phyloP scores from a whole-genome alignment of 2,888 invertebrate species.

The Mythimna albipuncta region DNA sequence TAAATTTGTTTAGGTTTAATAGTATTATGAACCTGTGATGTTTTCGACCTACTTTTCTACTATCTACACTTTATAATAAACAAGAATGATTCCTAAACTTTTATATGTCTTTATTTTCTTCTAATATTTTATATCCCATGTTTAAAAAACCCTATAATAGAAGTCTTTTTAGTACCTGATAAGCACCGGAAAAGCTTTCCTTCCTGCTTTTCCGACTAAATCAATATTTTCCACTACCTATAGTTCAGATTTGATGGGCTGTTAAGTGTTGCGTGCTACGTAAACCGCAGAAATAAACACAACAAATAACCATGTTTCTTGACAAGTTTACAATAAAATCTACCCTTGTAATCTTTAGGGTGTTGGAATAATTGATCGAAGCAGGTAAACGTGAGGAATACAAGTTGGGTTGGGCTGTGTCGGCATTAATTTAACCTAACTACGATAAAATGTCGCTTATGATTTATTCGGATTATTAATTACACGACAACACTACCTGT shows the following conservation, averaged over 20 bases:
- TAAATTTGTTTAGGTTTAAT: too few species aligned
- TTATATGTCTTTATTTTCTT: neutral
- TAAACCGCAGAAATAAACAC: conserved; percentile 22
- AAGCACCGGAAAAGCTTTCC: neutral
- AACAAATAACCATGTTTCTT: conserved; percentile 27
- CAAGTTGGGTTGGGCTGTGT: conserved; percentile 14
- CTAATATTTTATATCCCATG: neutral
- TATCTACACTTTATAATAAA: too few species aligned
- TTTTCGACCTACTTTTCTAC: too few species aligned
- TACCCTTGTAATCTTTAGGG: conserved; percentile 50
- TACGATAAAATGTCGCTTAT: conserved; percentile 39
- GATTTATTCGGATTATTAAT: conserved; percentile 53
- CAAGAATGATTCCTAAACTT: too few species aligned
- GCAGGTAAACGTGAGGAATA: conserved; percentile 39
- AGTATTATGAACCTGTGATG: neutral
- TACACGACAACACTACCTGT: conserved; percentile 19
- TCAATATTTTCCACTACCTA: conserved; percentile 23
- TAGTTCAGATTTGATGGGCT: conserved; percentile 22
- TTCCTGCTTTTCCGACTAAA: conserved; percentile 16
- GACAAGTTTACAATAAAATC: conserved; percentile 50
- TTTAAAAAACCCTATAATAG: neutral
- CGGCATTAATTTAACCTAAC: conserved; percentile 49
- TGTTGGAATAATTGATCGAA: conserved; percentile 53
- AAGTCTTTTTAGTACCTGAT: too few species aligned
- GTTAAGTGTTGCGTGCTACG: conserved; percentile 35